A percentile compares a stretch with the other conserved stretches of the same genome.
Evolutionary conservation across 2,113 vertebrate genomes (phyloP).

Genomic region (Dicaeum eximium): DNA sequence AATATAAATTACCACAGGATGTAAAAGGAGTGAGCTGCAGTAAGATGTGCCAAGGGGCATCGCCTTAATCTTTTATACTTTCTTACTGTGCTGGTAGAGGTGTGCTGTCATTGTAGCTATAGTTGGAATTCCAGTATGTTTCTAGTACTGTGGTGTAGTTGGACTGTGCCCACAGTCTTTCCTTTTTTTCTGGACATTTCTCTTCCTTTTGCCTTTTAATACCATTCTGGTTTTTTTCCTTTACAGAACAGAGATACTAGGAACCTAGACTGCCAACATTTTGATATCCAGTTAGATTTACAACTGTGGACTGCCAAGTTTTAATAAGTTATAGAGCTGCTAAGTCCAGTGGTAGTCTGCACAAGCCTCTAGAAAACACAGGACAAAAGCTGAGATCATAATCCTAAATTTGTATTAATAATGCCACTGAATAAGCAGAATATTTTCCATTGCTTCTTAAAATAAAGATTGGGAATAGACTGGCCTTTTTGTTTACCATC

Average conservation of each 20-base stretch:
- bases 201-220: not conserved
- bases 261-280: not conserved
- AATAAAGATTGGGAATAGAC: not conserved
- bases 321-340: not conserved
- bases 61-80: constrained; percentile 18
- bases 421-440: not conserved
- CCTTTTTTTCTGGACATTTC: not conserved
- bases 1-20: not conserved
- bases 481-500: not conserved
- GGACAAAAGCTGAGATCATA: not conserved
- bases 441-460: not conserved
- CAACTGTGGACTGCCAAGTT: not conserved
- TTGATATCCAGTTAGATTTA: not conserved
- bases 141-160: not conserved
- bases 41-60: not conserved
- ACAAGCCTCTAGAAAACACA: not conserved
- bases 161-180: not conserved
- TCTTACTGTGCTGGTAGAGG: not conserved
- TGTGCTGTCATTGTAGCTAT: not conserved
- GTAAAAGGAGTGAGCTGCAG: not conserved
- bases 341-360: not conserved
- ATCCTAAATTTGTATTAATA: not conserved
- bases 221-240: not conserved
- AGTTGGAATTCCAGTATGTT: not conserved
- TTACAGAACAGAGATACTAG: not conserved